These are phyloP conservation scores for Episyrphus balteatus DNA, from an alignment of 1,140 invertebrate genomes.

Conservation along the genomic window DNA sequence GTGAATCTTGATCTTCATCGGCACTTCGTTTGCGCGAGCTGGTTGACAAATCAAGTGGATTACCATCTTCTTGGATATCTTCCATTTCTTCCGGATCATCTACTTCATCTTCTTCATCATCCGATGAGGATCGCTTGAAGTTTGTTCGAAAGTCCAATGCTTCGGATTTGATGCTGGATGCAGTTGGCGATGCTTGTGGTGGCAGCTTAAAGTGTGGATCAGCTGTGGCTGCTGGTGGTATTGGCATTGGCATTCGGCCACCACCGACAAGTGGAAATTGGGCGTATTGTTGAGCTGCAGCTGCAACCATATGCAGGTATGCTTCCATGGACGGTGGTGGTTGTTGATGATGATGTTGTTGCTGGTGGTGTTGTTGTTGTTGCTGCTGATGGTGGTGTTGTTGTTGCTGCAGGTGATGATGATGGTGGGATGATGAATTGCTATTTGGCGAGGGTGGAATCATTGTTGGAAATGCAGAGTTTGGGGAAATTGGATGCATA, in stretches of 20 bases:
- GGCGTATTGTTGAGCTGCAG: conserved; percentile 56
- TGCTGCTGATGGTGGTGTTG: conserved; percentile 38
- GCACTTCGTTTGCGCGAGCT: conserved; percentile 59
- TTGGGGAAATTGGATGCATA: no score
- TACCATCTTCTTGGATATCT: conserved; percentile 13
- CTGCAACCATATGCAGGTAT: conserved; percentile 55
- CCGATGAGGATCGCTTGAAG: conserved; percentile 36
- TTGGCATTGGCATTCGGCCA: conserved; percentile 37
- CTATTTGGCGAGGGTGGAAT: no score
- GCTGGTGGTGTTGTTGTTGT: conserved; percentile 37
- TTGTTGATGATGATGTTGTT: conserved; percentile 43
- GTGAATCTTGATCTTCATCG: conserved; percentile 3
- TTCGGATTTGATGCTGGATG: conserved; percentile 29
- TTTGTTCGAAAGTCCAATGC: conserved; percentile 33
- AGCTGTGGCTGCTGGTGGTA: conserved; percentile 45
- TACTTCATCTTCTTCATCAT: conserved; percentile 41
- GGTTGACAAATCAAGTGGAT: conserved; percentile 67
- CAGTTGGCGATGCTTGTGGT: conserved; percentile 35
- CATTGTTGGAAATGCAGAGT: no score
- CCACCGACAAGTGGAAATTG: conserved; percentile 52
- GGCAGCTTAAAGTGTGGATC: conserved; percentile 31
- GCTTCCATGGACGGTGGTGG: conserved; percentile 68
- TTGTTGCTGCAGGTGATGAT: conserved; percentile 38
- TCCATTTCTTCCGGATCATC: conserved; percentile 19
- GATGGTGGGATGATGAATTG: conserved; percentile 12